Evolutionary conservation across 1,140 invertebrate species (phyloP), one percentile per base, ranked within the genome.

Genomic region (Zophobas atratus): DNA sequence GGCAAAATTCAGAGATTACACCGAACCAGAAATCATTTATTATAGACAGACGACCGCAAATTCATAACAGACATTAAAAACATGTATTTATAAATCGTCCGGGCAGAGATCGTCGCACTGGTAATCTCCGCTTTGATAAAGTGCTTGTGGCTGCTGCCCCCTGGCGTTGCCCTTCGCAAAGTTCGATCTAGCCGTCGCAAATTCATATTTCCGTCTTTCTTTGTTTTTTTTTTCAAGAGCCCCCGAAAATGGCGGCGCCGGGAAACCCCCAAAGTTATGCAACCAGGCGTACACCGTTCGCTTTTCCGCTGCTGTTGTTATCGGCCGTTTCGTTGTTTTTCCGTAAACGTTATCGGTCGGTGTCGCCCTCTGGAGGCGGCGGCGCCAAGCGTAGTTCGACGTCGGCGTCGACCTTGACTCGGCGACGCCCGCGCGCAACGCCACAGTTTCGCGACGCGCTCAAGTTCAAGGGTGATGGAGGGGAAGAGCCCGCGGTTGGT

Each of bases 401-500:
- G 81, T 77, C 76, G 77, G 77, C 75, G 73, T 76, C 82, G 82
- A 70, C 80, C 82, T 81, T 82, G 82, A 76, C 79, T 75, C 80
- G 63, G 63, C 43, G 80, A 81, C 77, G 84, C 84, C 80, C 80
- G 80, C 82, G 74, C 70, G 81, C 76, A 80, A 79, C 81, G 74
- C 51, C 49, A 71, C 57, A 67, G 86, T 85, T 86, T 83, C 82
- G 70, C 77, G 84, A 85, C 86, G 87, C 86, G 87, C 88, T 90
- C 91, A 93, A 92, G 92, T 93, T 92, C 92, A 92, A 92, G 92
- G 91, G 84, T 83, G 84, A 81, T 79, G 82, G 82, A 82, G 85
- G 83, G 88, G 84, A 83, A 82, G 78, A 38, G 60, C 55, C 60
- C 55, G n/a, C 35, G 67, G 20, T 20, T 70, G 51, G 74, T 75